A percentile compares a stretch with the other conserved stretches of the same genome.
Conservation (phyloP, 2,888 invertebrate species). For the Drosophila quasianomalipes region DNA sequence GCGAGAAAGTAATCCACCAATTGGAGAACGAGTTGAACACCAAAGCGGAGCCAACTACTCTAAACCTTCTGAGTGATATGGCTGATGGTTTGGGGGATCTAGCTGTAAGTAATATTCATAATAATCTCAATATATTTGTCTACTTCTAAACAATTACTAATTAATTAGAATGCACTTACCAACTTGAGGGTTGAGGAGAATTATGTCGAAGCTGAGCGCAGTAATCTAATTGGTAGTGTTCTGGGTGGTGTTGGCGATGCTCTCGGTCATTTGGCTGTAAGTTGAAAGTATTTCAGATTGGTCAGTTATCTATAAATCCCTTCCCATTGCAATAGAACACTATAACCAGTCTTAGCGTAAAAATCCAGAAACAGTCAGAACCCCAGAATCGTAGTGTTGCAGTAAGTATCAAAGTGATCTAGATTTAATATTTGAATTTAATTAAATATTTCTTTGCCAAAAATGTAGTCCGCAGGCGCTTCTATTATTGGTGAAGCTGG, state of each 20-base stretch:
- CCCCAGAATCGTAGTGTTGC: conserved; percentile 30
- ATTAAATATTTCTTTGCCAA: not conserved
- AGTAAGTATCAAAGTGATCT: conserved; percentile 36
- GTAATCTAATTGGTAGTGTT: conserved; percentile 35
- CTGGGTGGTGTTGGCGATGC: conserved; percentile 35
- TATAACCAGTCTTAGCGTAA: conserved; percentile 42
- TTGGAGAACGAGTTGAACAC: conserved; percentile 25
- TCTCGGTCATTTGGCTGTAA: conserved; percentile 51
- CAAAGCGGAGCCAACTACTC: not conserved
- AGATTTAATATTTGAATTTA: not conserved
- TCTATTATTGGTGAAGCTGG: conserved; percentile 51
- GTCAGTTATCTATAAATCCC: accelerated
- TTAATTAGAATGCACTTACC: conserved; percentile 29
- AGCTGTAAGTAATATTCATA: conserved; percentile 40
- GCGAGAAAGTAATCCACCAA: conserved; percentile 40
- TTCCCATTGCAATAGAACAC: conserved; percentile 39
- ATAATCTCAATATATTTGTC: not conserved
- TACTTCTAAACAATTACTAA: not conserved
- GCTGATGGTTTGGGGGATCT: conserved; percentile 42
- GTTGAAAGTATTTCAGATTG: not conserved
- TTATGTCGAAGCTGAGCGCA: conserved; percentile 23
- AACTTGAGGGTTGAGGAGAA: conserved; percentile 18
- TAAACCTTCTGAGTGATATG: conserved; percentile 32
- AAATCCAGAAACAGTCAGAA: conserved; percentile 7
- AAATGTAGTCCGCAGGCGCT: conserved; percentile 38